Evolutionary conservation across 2,888 invertebrate species (phyloP).

Genomic region (Ectemnius lituratus): DNA sequence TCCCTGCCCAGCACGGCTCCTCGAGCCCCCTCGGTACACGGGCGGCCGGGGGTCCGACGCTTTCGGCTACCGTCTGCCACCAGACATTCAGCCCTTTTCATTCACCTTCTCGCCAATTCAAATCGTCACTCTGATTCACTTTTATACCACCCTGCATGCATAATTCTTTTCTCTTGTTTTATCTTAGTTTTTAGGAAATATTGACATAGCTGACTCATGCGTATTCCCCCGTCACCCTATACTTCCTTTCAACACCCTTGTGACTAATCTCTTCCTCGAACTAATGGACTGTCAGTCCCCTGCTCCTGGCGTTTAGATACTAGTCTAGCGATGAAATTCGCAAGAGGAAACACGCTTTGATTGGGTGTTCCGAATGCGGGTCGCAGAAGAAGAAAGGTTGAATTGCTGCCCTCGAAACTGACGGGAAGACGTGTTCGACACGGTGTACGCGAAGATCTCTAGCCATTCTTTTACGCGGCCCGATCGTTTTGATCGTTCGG

Average conservation of each 20-base stretch:
- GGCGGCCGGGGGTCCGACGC: conserved; percentile 63
- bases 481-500: conserved; percentile 61
- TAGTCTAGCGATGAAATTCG: neutral
- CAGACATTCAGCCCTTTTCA: conserved; percentile 11
- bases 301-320: neutral
- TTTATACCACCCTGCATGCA: too few species aligned
- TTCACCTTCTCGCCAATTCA: conserved; percentile 23
- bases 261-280: neutral
- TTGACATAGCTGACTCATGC: neutral
- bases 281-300: neutral
- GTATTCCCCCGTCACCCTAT: neutral
- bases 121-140: conserved; percentile 13
- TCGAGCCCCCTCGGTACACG: conserved; percentile 40
- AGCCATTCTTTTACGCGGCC: neutral
- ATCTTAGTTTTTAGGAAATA: too few species aligned
- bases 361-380: neutral
- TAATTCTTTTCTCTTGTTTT: too few species aligned
- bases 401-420: neutral
- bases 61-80: conserved; percentile 58
- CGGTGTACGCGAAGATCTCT: conserved; percentile 11
- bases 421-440: conserved; percentile 4
- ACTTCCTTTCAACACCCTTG: neutral
- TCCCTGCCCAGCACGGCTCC: conserved; percentile 55
- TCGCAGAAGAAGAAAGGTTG: neutral
- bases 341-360: conserved; percentile 39